Percentiles rank a stretch among this genome's conserved stretches.
These are phyloP conservation scores for Crocodylus rhombifer DNA, from an alignment of 2,797 vertebrate genomes.

Conservation along the genomic window DNA sequence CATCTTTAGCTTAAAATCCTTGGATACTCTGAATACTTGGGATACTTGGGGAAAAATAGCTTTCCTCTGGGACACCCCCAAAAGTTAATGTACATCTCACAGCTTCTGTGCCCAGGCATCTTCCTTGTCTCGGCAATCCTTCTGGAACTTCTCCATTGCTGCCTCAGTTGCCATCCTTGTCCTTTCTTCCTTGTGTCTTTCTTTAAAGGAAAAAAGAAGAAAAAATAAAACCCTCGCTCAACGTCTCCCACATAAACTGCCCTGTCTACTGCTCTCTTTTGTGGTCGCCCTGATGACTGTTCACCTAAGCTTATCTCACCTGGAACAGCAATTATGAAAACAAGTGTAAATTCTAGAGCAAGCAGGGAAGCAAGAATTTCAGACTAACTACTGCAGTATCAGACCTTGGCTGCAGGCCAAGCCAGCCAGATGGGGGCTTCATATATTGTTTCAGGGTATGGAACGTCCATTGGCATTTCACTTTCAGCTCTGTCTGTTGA, in stretches of 20 bases:
- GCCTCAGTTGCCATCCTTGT: not conserved
- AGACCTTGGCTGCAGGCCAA: not conserved
- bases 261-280: not conserved
- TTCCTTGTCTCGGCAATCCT: not conserved
- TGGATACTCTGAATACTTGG: too few species aligned
- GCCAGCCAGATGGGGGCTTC: not conserved
- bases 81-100: not conserved
- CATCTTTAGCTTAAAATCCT: too few species aligned
- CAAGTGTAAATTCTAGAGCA: not conserved
- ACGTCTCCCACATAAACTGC: not conserved
- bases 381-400: not conserved
- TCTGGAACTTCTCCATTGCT: not conserved
- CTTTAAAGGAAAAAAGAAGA: not conserved
- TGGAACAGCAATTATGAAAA: accelerated
- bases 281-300: not conserved
- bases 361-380: constrained; percentile 6
- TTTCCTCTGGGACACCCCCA: not conserved
- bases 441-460: not conserved
- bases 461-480: not conserved
- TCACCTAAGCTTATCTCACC: not conserved
- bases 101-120: not conserved
- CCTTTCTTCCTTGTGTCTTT: not conserved
- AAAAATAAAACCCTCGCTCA: not conserved
- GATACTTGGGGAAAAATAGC: not conserved
- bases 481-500: constrained; percentile 3